A percentile compares a stretch with the other conserved stretches of the same genome.
phyloP scores from a whole-genome alignment of 2,113 vertebrate genomes.

The Triplophysa dalaica region DNA sequence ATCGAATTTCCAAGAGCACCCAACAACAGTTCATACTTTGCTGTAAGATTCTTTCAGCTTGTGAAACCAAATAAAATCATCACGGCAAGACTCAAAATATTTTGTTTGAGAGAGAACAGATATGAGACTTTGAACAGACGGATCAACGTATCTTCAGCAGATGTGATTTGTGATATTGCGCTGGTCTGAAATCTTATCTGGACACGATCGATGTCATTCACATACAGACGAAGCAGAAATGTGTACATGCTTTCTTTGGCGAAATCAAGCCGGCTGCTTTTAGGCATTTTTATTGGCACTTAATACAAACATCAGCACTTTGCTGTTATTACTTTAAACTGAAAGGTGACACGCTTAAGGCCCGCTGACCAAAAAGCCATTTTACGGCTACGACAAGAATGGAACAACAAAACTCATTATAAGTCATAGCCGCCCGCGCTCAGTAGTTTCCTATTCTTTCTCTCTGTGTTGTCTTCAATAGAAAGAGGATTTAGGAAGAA shows the following conservation, averaged over 20 bases:
- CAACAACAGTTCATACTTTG: no score
- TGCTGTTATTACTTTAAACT: conserved; percentile 19
- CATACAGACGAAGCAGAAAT: conserved; percentile 56
- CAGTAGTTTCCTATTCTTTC: neutral
- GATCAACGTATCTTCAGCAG: conserved; percentile 49
- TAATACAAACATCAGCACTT: conserved; percentile 20
- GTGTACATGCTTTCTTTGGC: conserved; percentile 61
- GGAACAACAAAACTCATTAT: neutral
- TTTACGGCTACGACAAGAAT: neutral
- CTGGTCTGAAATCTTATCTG: conserved; percentile 60
- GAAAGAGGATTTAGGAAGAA: no score
- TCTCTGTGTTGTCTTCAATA: neutral
- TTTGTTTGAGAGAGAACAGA: conserved; percentile 66
- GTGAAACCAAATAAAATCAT: conserved; percentile 41
- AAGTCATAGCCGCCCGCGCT: neutral
- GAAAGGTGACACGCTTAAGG: conserved; percentile 21
- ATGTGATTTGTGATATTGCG: conserved; percentile 58
- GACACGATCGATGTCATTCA: conserved; percentile 55
- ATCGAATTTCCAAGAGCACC: no score
- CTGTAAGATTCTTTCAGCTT: neutral
- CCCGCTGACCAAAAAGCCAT: conserved; percentile 7
- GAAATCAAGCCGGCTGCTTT: conserved; percentile 51
- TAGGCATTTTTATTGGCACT: conserved; percentile 34
- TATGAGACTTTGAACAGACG: conserved; percentile 58
- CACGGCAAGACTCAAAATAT: conserved; percentile 9